Evolutionary conservation across 2,888 invertebrate species (phyloP).

Genomic region (Ennomos fuscantarius): DNA sequence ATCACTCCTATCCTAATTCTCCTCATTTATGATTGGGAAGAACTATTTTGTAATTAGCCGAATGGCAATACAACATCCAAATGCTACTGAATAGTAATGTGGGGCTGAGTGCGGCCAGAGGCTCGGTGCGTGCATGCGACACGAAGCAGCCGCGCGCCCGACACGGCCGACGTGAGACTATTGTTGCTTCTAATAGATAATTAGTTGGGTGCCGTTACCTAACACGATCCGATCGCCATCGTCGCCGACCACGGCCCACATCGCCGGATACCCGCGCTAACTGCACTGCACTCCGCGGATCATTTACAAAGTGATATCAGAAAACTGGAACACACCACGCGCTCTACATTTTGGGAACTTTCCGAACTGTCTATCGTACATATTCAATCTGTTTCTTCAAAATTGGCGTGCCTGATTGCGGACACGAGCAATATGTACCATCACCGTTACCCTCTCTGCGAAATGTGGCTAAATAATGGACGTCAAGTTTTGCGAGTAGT

Average conservation of each 20-base stretch:
- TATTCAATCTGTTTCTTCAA: conserved; percentile 40
- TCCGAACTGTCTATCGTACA: conserved; percentile 37
- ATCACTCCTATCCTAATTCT: neutral
- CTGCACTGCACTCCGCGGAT: conserved; percentile 52
- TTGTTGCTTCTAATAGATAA: conserved; percentile 81
- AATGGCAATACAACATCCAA: conserved; percentile 20
- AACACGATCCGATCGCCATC: conserved; percentile 71
- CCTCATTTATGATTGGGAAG: conserved; percentile 12
- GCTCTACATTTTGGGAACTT: conserved; percentile 44
- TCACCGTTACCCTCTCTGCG: conserved; percentile 37
- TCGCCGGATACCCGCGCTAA: conserved; percentile 56
- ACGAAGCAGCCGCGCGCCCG: conserved; percentile 56
- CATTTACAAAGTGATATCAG: conserved; percentile 50
- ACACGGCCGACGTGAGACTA: conserved; percentile 70
- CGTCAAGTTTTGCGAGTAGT: conserved; percentile 11
- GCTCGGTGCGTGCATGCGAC: conserved; percentile 56
- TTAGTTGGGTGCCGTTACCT: conserved; percentile 80
- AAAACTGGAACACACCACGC: conserved; percentile 54
- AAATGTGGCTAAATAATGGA: conserved; percentile 26
- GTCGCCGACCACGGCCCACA: conserved; percentile 61
- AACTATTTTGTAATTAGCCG: conserved; percentile 3
- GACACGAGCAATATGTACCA: conserved; percentile 29
- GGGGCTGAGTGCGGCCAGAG: conserved; percentile 11
- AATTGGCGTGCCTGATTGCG: conserved; percentile 41
- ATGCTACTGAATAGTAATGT: conserved; percentile 27